Evolutionary conservation across 2,113 vertebrate species (phyloP).

Genomic region (Poecilia latipinna): DNA sequence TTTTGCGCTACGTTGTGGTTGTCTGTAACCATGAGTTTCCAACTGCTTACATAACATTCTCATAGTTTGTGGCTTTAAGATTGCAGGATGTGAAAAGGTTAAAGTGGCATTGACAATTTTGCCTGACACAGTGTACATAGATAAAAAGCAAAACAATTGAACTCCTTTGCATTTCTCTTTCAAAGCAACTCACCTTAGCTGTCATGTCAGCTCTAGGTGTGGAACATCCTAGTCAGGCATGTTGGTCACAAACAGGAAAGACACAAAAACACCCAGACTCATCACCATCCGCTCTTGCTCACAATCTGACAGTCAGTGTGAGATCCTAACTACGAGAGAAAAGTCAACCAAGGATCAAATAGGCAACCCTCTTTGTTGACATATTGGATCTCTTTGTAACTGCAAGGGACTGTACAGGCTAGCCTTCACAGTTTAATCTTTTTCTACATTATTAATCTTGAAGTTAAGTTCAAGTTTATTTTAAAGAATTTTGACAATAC

Average conservation of each 20-base stretch:
- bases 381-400: not conserved
- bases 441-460: not conserved
- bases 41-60: no score
- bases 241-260: not conserved
- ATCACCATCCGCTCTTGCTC: no score
- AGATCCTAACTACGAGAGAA: not conserved
- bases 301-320: not conserved
- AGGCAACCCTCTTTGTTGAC: no score
- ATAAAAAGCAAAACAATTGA: no score
- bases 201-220: not conserved
- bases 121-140: not conserved
- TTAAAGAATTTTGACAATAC: no score
- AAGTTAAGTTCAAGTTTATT: no score
- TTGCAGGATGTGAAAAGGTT: not conserved
- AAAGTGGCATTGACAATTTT: not conserved
- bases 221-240: not conserved
- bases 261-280: no score
- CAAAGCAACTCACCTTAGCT: not conserved
- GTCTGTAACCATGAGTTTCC: no score
- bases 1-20: not conserved
- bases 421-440: not conserved
- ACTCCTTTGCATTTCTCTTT: not conserved
- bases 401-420: not conserved
- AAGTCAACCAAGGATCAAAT: not conserved
- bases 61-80: no score